Conservation (phyloP, 1,140 invertebrate species). For the Bombus fervidus region DNA sequence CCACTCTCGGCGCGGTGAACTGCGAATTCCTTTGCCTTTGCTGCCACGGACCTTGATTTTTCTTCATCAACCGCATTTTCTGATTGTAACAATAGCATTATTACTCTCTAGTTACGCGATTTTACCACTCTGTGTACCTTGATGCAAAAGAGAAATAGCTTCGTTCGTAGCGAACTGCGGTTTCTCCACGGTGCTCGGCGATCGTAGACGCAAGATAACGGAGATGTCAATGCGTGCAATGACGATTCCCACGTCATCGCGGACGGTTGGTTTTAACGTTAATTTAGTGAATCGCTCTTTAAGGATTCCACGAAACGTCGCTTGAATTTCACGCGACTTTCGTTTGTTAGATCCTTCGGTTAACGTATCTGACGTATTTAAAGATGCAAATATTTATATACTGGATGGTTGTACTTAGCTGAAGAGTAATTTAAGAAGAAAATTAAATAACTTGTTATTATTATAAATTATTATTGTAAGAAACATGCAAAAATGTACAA, state of each 20-base stretch:
- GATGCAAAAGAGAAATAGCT: slow-evolving; percentile 23
- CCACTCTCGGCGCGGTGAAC: background rate
- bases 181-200: slow-evolving; percentile 7
- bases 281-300: background rate
- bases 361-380: too few species aligned
- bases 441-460: too few species aligned
- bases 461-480: too few species aligned
- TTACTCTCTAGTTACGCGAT: slow-evolving; percentile 43
- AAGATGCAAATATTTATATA: too few species aligned
- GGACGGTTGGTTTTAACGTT: background rate
- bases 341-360: too few species aligned
- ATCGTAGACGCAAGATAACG: slow-evolving; percentile 1
- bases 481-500: too few species aligned
- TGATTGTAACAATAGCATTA: slow-evolving; percentile 11
- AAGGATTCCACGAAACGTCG: too few species aligned
- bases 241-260: slow-evolving; percentile 1
- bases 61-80: slow-evolving; percentile 29
- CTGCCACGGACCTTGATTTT: slow-evolving; percentile 28
- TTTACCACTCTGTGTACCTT: background rate
- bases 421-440: too few species aligned
- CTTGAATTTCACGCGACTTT: background rate
- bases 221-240: slow-evolving; percentile 23
- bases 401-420: too few species aligned
- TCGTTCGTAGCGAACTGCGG: slow-evolving; percentile 20
- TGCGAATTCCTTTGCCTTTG: background rate